Evolutionary conservation across 2,113 vertebrate species (phyloP).

Genomic region (Rutilus rutilus): DNA sequence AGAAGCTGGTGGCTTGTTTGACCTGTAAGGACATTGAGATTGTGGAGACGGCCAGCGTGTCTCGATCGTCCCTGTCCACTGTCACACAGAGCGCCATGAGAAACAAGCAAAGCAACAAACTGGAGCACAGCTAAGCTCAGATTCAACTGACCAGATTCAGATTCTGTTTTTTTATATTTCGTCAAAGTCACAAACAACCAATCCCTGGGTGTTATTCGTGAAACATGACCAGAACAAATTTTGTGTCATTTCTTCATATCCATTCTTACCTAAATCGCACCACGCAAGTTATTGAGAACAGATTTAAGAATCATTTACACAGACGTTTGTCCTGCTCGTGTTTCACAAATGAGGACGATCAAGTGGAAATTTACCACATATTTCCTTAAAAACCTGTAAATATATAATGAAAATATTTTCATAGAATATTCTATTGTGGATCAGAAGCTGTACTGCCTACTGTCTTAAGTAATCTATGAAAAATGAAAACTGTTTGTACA

Average conservation of each 20-base stretch:
- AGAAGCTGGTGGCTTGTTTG: constrained; percentile 81
- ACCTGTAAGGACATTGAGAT: constrained; percentile 81
- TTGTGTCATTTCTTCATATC: not conserved
- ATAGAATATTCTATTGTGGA: not conserved
- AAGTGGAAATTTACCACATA: not conserved
- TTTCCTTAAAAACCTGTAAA: not conserved
- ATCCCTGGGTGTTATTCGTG: not conserved
- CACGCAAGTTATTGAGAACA: not conserved
- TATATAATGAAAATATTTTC: not conserved
- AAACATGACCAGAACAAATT: not conserved
- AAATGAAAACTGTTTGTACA: not conserved
- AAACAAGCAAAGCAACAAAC: constrained; percentile 71
- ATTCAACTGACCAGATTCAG: not conserved
- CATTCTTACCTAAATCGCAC: not conserved
- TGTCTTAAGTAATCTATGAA: not conserved
- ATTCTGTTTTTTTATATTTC: not conserved
- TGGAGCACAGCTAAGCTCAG: constrained; percentile 67
- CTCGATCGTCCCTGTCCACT: constrained; percentile 78
- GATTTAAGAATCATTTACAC: not conserved
- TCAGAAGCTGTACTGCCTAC: not conserved
- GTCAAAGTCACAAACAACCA: not conserved
- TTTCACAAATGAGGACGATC: not conserved
- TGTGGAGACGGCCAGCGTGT: constrained; percentile 79
- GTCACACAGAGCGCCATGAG: constrained; percentile 71
- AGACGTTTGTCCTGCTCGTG: not conserved